A percentile compares a stretch with the other conserved stretches of the same genome.
Conservation (phyloP, 2,888 invertebrate genomes). For the Alentia gelatinosa region DNA sequence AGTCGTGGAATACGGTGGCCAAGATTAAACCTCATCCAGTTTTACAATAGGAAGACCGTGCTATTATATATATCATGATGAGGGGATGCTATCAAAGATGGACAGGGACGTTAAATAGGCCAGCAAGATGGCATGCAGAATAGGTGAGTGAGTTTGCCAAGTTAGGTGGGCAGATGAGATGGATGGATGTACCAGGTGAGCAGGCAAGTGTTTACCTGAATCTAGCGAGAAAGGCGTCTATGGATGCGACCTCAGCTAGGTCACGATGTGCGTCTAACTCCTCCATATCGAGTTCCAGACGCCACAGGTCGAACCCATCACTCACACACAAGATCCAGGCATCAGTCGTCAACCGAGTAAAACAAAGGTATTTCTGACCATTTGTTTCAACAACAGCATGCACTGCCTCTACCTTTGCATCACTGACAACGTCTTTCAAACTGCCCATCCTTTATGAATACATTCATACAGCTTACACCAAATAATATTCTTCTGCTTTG, state of each 20-base stretch:
- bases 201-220: conserved; percentile 68
- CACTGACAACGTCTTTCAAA: conserved; percentile 45
- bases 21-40: too few relatives aligned
- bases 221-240: conserved; percentile 69
- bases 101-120: too few relatives aligned
- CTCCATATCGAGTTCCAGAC: conserved; percentile 69
- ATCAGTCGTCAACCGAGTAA: conserved; percentile 66
- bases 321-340: conserved; percentile 70
- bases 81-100: too few relatives aligned
- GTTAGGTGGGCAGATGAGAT: too few relatives aligned
- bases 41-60: too few relatives aligned
- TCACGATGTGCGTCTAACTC: conserved; percentile 72
- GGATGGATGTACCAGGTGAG: too few relatives aligned
- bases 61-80: too few relatives aligned
- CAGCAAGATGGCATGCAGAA: too few relatives aligned
- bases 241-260: conserved; percentile 67
- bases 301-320: conserved; percentile 75
- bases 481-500: too few relatives aligned
- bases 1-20: too few relatives aligned
- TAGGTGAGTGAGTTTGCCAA: too few relatives aligned
- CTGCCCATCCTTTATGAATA: neutral
- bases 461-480: too few relatives aligned
- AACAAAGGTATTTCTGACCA: conserved; percentile 71
- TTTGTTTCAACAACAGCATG: conserved; percentile 67
- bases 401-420: conserved; percentile 66